Percentiles rank a stretch among this genome's conserved stretches.
Evolutionary conservation across 2,797 vertebrate species (phyloP).

Genomic region (Phataginus tricuspis): DNA sequence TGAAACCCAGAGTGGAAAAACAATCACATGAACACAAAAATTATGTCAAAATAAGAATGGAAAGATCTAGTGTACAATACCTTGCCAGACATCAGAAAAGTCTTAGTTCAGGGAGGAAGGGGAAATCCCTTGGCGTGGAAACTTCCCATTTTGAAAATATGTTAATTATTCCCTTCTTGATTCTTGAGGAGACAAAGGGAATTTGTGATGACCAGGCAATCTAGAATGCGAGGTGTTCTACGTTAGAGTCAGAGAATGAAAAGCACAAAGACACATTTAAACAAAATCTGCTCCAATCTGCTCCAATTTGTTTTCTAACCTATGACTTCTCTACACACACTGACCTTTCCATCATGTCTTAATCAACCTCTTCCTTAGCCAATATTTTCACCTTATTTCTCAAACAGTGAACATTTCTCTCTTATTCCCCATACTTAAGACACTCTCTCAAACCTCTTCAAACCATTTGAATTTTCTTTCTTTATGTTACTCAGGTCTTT

Average conservation of each 20-base stretch:
- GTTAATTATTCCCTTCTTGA: background rate
- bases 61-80: slow-evolving; percentile 17
- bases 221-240: slow-evolving; percentile 72
- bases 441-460: background rate
- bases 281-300: background rate
- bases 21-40: slow-evolving; percentile 32
- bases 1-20: background rate
- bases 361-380: background rate
- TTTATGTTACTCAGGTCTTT: background rate
- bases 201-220: slow-evolving; percentile 53
- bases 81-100: slow-evolving; percentile 32
- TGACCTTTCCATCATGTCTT: background rate
- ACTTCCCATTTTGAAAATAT: slow-evolving; percentile 44
- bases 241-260: background rate
- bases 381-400: background rate
- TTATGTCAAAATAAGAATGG: background rate
- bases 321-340: background rate
- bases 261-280: background rate
- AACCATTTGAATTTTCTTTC: background rate
- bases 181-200: slow-evolving; percentile 41
- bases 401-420: background rate
- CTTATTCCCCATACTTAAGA: background rate
- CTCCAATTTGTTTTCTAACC: background rate
- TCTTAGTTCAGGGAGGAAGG: background rate
- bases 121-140: background rate